Percentiles rank a stretch among this genome's conserved stretches.
phyloP scores from a whole-genome alignment of 2,113 vertebrate species.

The Zootoca vivipara region DNA sequence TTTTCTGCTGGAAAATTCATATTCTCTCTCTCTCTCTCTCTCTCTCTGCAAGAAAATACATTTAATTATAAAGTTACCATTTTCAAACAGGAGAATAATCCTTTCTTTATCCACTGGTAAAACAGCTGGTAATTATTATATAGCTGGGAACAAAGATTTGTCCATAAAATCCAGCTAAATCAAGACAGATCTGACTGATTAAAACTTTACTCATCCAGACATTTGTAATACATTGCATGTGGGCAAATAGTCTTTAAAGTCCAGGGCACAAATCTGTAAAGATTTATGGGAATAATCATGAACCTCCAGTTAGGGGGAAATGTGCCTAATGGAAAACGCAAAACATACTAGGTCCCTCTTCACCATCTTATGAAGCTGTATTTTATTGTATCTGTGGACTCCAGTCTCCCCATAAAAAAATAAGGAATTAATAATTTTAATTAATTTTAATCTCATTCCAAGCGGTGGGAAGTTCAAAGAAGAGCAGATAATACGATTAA shows the following conservation, averaged over 20 bases:
- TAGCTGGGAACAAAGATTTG: conserved; percentile 74
- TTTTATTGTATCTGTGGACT: conserved; percentile 23
- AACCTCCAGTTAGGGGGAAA: conserved; percentile 43
- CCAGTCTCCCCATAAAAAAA: background rate
- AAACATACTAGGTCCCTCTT: background rate
- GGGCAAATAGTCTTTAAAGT: conserved; percentile 55
- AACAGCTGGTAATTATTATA: conserved; percentile 77
- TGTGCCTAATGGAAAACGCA: conserved; percentile 26
- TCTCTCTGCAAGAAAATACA: conserved; percentile 68
- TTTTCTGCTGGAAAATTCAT: conserved; percentile 63
- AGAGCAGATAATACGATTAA: background rate
- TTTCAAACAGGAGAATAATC: conserved; percentile 83
- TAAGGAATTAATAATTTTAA: conserved; percentile 41
- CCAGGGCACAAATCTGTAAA: conserved; percentile 43
- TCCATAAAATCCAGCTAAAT: conserved; percentile 80
- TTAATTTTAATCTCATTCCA: conserved; percentile 29
- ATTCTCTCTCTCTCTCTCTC: background rate
- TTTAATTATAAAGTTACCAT: conserved; percentile 74
- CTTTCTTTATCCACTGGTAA: conserved; percentile 81
- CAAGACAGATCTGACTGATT: conserved; percentile 84
- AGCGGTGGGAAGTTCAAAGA: conserved; percentile 18
- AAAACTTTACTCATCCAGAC: conserved; percentile 69
- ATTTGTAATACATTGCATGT: conserved; percentile 48
- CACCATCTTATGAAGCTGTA: conserved; percentile 22
- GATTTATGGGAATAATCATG: conserved; percentile 51